Percentiles rank a stretch among this genome's conserved stretches.
Conservation (phyloP, 2,797 vertebrate species). For the Eidolon dupreanum region DNA sequence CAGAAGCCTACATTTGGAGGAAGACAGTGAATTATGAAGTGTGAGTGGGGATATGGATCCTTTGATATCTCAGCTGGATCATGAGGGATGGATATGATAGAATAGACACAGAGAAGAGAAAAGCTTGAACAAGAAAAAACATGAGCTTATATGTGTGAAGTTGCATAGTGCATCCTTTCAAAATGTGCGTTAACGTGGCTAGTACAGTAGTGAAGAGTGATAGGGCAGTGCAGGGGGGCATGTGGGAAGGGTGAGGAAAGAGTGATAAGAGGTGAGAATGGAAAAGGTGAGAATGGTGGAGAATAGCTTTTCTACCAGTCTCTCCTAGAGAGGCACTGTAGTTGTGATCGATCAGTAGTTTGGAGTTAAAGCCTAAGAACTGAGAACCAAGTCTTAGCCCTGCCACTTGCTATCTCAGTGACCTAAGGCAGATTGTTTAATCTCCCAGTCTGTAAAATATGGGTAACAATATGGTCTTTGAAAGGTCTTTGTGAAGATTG, state of each 20-base stretch:
- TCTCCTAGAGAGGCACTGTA: background rate
- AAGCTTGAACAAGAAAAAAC: background rate
- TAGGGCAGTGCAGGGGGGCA: background rate
- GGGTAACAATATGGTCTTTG: background rate
- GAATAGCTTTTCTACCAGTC: background rate
- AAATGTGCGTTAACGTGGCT: background rate
- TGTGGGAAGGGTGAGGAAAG: too few relatives aligned
- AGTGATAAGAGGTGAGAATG: background rate
- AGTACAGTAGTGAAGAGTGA: accelerated
- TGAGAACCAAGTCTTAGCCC: background rate
- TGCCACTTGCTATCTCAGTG: background rate
- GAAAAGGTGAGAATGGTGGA: background rate
- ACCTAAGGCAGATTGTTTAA: background rate
- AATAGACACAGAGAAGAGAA: background rate
- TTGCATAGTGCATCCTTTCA: background rate
- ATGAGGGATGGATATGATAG: background rate
- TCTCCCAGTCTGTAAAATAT: background rate
- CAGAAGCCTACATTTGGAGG: background rate
- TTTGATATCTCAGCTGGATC: background rate
- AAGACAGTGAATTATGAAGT: background rate
- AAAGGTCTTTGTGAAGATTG: background rate
- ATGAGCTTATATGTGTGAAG: background rate
- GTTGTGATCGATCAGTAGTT: background rate
- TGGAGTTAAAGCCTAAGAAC: background rate
- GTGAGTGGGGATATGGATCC: background rate